These are phyloP conservation scores for Lethrus apterus DNA, from an alignment of 1,140 invertebrate species.

Conservation along the genomic window DNA sequence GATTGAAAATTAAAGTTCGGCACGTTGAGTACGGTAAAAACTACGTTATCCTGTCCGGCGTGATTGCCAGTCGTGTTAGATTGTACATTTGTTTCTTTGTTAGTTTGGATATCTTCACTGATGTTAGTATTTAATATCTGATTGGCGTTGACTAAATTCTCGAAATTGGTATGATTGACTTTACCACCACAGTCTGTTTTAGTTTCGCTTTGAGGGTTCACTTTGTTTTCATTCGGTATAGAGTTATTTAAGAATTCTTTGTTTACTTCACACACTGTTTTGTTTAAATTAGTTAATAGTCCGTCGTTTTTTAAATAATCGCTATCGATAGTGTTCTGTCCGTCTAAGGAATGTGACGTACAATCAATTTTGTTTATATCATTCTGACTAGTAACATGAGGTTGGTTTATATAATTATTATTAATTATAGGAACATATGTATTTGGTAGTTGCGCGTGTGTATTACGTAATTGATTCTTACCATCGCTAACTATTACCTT, in stretches of 20 bases:
- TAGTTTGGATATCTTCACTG: too few relatives aligned
- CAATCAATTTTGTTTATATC: too few relatives aligned
- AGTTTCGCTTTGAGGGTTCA: background rate
- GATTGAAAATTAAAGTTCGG: conserved; percentile 25
- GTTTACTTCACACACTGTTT: background rate
- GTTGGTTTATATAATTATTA: conserved; percentile 28
- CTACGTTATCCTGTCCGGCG: too few relatives aligned
- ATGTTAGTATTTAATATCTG: background rate
- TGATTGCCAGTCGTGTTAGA: too few relatives aligned
- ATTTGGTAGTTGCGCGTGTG: conserved; percentile 23
- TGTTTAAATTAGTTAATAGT: background rate
- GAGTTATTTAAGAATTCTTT: background rate
- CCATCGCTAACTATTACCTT: background rate
- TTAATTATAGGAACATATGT: conserved; percentile 31
- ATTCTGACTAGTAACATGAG: conserved; percentile 31
- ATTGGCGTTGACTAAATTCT: background rate
- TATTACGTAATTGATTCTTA: conserved; percentile 1
- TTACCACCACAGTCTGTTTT: background rate
- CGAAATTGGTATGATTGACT: background rate
- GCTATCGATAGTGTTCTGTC: too few relatives aligned
- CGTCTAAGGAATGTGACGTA: too few relatives aligned
- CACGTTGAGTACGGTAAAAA: conserved; percentile 34
- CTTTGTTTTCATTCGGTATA: background rate
- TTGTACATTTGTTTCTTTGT: too few relatives aligned
- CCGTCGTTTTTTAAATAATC: too few relatives aligned